Base-by-base conservation (phyloP, 1,140 invertebrate genomes). In the Venustaconcha ellipsiformis region DNA sequence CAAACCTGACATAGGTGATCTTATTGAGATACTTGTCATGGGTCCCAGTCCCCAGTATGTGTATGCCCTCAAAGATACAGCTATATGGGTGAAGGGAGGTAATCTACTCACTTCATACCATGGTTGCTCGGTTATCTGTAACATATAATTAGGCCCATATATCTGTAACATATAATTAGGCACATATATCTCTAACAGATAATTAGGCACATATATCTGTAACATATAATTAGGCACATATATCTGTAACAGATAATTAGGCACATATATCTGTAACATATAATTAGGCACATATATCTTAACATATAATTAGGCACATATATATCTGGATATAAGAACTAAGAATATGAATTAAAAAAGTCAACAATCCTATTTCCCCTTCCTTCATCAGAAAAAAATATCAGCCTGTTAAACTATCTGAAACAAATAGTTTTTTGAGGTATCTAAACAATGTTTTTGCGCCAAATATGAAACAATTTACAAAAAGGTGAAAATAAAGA, bases 1-100 rank as follows among this genome's bases (percentile, higher is more conserved):
- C 60, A 70, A 70, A 76, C 74, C 69, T 62, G 68, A 63, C 75
- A 77, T 77, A 14, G 75, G 75, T 66, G 75, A 77, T 56, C 64
- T 67, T 12, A 77, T 58, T 14, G 62, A 68, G 14, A 70, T 77
- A 14, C 20, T 66, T 13, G 70, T 72, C 14, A 37, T 57, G 15
- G 62, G 69, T 3, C 75, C 75, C 14, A 66, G 56, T n/a, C 75
- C 75, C 75, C 75, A 77, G 48, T 71, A 70, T 20, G 75, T 77
- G 57, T 57, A 57, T 14, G 68, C 75, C n/a, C 64, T 63, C 26
- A 77, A 57, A 37, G 69, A 71, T n/a, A 77, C 68, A 30, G 65
- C 37, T 14, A 77, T 30, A 12, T 63, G 69, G 20, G 63, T 65
- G 58, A 72, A 77, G 2, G 75, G 75, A 18, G 63, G 64, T 15